Conservation (phyloP, 1,140 invertebrate genomes). For the Camponotus vicinus region DNA sequence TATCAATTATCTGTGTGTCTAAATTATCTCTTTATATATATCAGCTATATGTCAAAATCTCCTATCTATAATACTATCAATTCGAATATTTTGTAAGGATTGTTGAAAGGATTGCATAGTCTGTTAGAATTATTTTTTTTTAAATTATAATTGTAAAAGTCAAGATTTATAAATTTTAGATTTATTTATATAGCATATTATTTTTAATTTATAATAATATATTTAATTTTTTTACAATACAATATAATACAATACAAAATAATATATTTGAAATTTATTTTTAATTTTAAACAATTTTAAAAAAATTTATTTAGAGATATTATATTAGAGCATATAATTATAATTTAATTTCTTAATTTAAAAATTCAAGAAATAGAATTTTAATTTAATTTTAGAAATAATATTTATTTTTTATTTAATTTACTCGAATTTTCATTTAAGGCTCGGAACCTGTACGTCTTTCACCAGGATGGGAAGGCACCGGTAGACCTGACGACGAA, state of each 20-base stretch:
- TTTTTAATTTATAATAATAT: constrained; percentile 9
- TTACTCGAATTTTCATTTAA: constrained; percentile 47
- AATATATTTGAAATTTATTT: not conserved
- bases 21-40: not conserved
- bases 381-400: not conserved
- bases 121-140: constrained; percentile 23
- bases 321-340: not conserved
- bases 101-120: not conserved
- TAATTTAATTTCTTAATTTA: constrained; percentile 11
- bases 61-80: not conserved
- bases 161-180: constrained; percentile 7
- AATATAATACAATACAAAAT: not conserved
- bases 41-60: not conserved
- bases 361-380: not conserved
- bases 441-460: constrained; percentile 91
- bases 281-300: not conserved
- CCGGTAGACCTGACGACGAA: constrained; percentile 93
- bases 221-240: not conserved
- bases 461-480: constrained; percentile 95
- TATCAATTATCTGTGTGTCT: not conserved
- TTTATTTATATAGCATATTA: not conserved
- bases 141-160: not conserved
- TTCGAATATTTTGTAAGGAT: not conserved
- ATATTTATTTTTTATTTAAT: not conserved
- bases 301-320: not conserved